Percentiles rank a stretch among this genome's conserved stretches.
Evolutionary conservation across 1,140 invertebrate species (phyloP).

Genomic region (Bicyclus anynana): DNA sequence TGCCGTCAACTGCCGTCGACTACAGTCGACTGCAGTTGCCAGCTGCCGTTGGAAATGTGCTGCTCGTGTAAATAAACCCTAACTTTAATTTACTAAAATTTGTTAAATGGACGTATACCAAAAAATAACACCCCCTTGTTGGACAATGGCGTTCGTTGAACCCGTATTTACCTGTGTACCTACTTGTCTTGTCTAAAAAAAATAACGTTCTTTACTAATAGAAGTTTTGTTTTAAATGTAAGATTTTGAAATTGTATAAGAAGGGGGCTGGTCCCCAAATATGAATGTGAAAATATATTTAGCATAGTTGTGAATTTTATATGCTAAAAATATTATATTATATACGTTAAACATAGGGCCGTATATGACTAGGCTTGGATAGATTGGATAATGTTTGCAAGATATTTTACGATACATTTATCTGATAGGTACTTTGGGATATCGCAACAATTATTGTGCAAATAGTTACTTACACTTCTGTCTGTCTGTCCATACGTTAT

Average conservation of each 20-base stretch:
- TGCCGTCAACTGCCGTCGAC: no score
- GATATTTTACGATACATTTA: no score
- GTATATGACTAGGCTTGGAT: not conserved
- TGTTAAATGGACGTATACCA: no score
- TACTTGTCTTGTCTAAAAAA: slow-evolving; percentile 34
- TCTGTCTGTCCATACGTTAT: no score
- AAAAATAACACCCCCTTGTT: no score
- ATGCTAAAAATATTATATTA: slow-evolving; percentile 46
- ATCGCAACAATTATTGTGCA: no score
- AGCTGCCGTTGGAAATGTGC: no score
- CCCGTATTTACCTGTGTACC: not conserved
- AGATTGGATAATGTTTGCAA: not conserved
- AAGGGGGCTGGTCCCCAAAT: slow-evolving; percentile 59
- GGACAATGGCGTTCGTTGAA: not conserved
- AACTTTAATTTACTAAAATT: no score
- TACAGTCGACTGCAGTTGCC: no score
- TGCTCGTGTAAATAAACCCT: no score
- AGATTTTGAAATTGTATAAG: slow-evolving; percentile 36
- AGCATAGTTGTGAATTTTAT: slow-evolving; percentile 67
- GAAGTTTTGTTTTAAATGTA: slow-evolving; percentile 26
- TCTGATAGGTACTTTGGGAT: no score
- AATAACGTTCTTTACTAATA: slow-evolving; percentile 13
- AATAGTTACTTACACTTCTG: no score
- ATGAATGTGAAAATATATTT: slow-evolving; percentile 40
- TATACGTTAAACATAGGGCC: slow-evolving; percentile 1